Base-by-base conservation (phyloP, 2,888 invertebrate species). In the Myathropa florea region DNA sequence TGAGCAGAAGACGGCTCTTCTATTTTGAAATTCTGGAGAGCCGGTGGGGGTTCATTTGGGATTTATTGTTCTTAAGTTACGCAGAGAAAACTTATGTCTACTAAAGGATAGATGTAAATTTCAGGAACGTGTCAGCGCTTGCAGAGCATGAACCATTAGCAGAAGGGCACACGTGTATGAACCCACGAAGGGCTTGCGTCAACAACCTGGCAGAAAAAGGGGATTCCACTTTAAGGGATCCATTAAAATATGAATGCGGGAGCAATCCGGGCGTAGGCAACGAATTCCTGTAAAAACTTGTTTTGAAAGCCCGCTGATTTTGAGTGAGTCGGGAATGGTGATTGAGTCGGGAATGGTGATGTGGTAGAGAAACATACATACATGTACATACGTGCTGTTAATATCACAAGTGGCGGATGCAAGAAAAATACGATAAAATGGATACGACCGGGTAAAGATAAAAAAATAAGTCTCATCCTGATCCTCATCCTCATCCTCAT, bases 31-130 rank as follows among this genome's bases (percentile, higher is more conserved):
- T 46, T 46, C 46, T 24, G 46, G 30, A 33, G 21, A 21, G 33
- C 68, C 28, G 57, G 24, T 64, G 59, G 33, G 30, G 36, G 65
- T 10, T 68, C 68, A 55, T 61, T 67, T 28, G 10, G 21, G 72
- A 67, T 36, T 60, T 72, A 64, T 71, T 79, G 60, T 63, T 9
- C 57, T 57, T 24, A 24, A 24, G 24, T 26, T 24, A 26, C 12
- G 24, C 24, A 26, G 24, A 6, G 46, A 46, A 46, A 46, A 46
- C 46, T 46, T 46, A 46, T n/a, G 18, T n/a, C 46, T 18, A 46
- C 46, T 46, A 21, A 18, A 18, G 7, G 18, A 18, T 18, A 46
- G 6, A 46, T 46, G 46, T 7, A 46, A 46, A 46, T 18, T 18
- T 46, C 7, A 18, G 46, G 18, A 46, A 46, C 46, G 46, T 46